Evolutionary conservation across 2,888 invertebrate species (phyloP).

Genomic region (Tiphia femorata): DNA sequence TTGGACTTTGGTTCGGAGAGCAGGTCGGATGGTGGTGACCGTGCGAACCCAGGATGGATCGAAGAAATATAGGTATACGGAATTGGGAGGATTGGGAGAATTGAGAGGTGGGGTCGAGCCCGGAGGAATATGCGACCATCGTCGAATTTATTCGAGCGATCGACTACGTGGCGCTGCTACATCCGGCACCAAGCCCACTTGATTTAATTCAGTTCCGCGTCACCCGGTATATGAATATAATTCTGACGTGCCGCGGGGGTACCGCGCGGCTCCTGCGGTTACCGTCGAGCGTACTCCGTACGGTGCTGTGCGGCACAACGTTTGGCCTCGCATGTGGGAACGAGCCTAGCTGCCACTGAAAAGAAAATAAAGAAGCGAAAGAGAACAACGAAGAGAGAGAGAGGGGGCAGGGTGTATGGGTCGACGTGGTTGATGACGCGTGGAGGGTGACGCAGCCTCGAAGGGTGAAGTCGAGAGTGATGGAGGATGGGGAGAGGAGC

Average conservation of each 20-base stretch:
- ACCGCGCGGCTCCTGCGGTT: not conserved
- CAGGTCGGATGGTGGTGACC: no score
- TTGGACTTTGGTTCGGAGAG: no score
- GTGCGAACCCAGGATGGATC: no score
- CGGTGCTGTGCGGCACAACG: not conserved
- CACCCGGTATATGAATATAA: not conserved
- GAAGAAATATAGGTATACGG: no score
- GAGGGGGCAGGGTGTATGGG: not conserved
- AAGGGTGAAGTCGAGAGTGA: not conserved
- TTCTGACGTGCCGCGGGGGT: not conserved
- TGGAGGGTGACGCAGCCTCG: not conserved
- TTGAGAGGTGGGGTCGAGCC: no score
- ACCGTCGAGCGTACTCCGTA: not conserved
- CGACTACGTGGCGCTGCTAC: no score
- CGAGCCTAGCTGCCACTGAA: not conserved
- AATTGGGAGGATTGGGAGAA: no score
- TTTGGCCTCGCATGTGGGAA: not conserved
- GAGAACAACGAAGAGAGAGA: not conserved
- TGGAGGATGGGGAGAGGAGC: conserved; percentile 1
- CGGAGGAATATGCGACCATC: no score
- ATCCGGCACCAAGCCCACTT: no score
- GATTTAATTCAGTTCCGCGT: no score
- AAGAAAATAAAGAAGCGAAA: not conserved
- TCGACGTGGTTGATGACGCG: not conserved
- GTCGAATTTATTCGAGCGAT: no score